Conservation (phyloP, 1,140 invertebrate genomes). For the Drosophila nannoptera region DNA sequence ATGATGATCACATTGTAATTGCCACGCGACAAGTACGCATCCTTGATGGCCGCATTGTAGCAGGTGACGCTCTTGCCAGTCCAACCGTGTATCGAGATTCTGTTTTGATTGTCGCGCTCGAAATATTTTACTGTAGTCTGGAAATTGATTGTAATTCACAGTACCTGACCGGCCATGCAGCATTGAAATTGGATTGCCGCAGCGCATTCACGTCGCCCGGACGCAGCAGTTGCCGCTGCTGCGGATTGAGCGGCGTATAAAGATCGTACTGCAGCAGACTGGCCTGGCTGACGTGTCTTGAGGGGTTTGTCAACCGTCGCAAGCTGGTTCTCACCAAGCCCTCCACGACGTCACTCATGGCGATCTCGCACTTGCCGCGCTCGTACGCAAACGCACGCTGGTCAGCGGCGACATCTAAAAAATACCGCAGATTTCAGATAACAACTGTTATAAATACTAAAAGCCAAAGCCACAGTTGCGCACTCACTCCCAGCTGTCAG, state of each 20-base stretch:
- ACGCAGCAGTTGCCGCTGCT: slow-evolving; percentile 51
- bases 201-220: slow-evolving; percentile 51
- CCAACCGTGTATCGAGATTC: slow-evolving; percentile 72
- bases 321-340: slow-evolving; percentile 49
- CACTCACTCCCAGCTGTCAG: slow-evolving; percentile 48
- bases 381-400: slow-evolving; percentile 57
- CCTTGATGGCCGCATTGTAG: slow-evolving; percentile 73
- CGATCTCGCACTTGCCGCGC: slow-evolving; percentile 63
- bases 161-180: slow-evolving; percentile 71
- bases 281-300: slow-evolving; percentile 18
- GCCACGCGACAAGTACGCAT: slow-evolving; percentile 69
- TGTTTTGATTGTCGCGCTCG: slow-evolving; percentile 5
- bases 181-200: slow-evolving; percentile 74
- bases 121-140: neutral
- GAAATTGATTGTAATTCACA: neutral
- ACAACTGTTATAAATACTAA: slow-evolving; percentile 8
- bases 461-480: neutral
- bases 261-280: slow-evolving; percentile 65
- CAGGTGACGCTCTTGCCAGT: slow-evolving; percentile 56
- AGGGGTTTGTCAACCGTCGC: slow-evolving; percentile 19
- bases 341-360: slow-evolving; percentile 47
- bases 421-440: neutral
- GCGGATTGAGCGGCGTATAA: slow-evolving; percentile 62
- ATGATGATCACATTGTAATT: slow-evolving; percentile 82
- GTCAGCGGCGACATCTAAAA: slow-evolving; percentile 16